Evolutionary conservation across 2,888 invertebrate species (phyloP).

Genomic region (Zhuqinia jingwanae): DNA sequence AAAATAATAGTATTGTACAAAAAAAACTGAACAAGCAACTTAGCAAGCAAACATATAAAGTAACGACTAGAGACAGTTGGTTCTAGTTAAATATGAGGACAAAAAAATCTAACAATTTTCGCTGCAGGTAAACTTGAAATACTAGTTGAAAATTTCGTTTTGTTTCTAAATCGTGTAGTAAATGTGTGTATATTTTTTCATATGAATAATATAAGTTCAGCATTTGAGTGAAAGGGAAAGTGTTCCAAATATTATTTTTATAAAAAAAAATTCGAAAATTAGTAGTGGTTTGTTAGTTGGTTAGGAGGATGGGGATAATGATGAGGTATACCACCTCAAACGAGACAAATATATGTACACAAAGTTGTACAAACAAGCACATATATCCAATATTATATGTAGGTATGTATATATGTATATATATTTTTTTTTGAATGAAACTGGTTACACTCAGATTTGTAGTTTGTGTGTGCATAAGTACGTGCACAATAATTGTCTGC

Average conservation of each 20-base stretch:
- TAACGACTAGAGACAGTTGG: not conserved
- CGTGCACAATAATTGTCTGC: not conserved
- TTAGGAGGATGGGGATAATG: not conserved
- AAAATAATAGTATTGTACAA: too few species aligned
- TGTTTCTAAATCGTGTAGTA: not conserved
- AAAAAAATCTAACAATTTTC: constrained; percentile 15
- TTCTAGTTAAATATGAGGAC: not conserved
- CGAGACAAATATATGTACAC: not conserved
- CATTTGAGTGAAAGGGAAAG: constrained; percentile 52
- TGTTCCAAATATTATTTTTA: constrained; percentile 61
- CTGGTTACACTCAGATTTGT: constrained; percentile 27
- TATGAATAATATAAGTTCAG: not conserved
- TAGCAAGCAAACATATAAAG: not conserved
- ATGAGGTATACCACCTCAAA: constrained; percentile 7
- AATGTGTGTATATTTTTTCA: not conserved
- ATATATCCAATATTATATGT: too few species aligned
- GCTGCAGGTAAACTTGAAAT: constrained; percentile 38
- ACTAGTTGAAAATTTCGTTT: constrained; percentile 33
- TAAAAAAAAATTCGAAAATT: constrained; percentile 54
- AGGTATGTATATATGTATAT: too few species aligned
- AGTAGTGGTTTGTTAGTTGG: not conserved
- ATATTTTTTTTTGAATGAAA: constrained; percentile 19
- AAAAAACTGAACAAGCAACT: constrained; percentile 31
- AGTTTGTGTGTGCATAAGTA: not conserved
- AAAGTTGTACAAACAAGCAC: not conserved